A percentile compares a stretch with the other conserved stretches of the same genome.
These are phyloP conservation scores for Delichon dasypus DNA, from an alignment of 2,797 vertebrate species.

Conservation along the genomic window DNA sequence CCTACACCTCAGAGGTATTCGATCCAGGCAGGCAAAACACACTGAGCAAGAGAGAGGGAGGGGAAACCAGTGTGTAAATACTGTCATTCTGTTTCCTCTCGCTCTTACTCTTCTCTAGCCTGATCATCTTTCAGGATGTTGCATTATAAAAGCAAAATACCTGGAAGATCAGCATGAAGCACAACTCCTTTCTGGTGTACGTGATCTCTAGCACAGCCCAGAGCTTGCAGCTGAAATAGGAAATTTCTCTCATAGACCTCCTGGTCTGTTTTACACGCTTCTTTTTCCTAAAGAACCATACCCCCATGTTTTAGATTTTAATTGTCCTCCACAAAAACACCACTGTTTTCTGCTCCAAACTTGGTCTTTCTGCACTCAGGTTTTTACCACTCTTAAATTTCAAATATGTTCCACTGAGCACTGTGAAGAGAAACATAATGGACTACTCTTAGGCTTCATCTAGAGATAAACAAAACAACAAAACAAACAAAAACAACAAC, in stretches of 20 bases:
- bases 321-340: not conserved
- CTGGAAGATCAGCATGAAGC: slow-evolving; percentile 22
- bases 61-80: not conserved
- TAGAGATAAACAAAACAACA: not conserved
- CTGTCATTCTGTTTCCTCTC: not conserved
- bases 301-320: not conserved
- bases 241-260: not conserved
- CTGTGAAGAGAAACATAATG: not conserved
- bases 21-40: not conserved
- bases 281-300: not conserved
- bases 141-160: slow-evolving; percentile 45
- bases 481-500: not conserved
- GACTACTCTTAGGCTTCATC: not conserved
- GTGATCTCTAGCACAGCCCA: not conserved
- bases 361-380: not conserved
- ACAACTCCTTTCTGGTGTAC: not conserved
- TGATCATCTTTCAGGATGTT: slow-evolving; percentile 39
- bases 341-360: not conserved
- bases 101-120: not conserved
- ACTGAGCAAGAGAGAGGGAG: not conserved
- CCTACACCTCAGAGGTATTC: not conserved
- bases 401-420: not conserved
- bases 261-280: not conserved
- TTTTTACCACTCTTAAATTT: not conserved
- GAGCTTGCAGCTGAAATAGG: not conserved